Evolutionary conservation across 2,888 invertebrate genomes (phyloP).

Genomic region (Nemapogon koenigi): DNA sequence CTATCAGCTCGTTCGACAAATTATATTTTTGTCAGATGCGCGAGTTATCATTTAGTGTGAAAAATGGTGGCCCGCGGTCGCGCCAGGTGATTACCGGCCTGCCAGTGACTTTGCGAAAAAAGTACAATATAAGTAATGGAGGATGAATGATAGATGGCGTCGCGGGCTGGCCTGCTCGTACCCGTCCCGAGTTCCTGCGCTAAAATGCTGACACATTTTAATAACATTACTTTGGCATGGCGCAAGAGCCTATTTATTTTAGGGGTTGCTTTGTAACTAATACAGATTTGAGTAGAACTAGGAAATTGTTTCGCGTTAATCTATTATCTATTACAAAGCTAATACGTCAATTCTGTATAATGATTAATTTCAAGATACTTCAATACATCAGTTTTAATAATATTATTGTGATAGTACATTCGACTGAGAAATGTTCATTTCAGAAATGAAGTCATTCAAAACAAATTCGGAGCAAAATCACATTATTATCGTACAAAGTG

Average conservation of each 20-base stretch:
- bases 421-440: no score
- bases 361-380: no score
- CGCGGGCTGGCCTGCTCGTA: constrained; percentile 26
- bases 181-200: constrained; percentile 22
- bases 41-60: constrained; percentile 62
- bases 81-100: constrained; percentile 65
- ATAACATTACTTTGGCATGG: constrained; percentile 55
- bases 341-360: no score
- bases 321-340: no score
- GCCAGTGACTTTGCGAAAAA: constrained; percentile 63
- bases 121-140: constrained; percentile 66
- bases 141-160: constrained; percentile 63
- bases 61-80: constrained; percentile 57
- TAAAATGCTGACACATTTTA: constrained; percentile 65
- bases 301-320: constrained; percentile 46
- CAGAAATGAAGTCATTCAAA: no score
- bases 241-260: constrained; percentile 59
- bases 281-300: constrained; percentile 51
- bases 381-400: no score
- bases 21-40: constrained; percentile 61
- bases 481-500: constrained; percentile 23
- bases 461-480: no score
- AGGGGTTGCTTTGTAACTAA: constrained; percentile 52
- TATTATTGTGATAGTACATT: no score
- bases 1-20: constrained; percentile 61